A percentile compares a stretch with the other conserved stretches of the same genome.
phyloP scores from a whole-genome alignment of 2,888 invertebrate species.

The Erebia ligea region DNA sequence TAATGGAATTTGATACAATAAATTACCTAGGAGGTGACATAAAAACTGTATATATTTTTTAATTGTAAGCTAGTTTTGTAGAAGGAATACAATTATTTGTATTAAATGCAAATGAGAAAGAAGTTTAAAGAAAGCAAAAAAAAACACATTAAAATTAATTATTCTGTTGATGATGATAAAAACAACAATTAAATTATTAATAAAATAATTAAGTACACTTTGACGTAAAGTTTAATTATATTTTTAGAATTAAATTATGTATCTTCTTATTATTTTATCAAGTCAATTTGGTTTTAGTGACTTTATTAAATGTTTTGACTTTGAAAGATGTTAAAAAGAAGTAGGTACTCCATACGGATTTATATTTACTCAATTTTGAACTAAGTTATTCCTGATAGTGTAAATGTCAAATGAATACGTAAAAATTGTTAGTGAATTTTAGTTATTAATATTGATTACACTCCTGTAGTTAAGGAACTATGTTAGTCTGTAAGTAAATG shows the following conservation, averaged over 20 bases:
- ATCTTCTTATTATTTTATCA: no score
- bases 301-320: neutral
- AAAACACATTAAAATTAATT: neutral
- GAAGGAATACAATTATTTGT: neutral
- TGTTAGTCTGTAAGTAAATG: conserved; percentile 25
- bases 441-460: conserved; percentile 5
- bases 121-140: neutral
- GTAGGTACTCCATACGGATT: no score
- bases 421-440: conserved; percentile 11
- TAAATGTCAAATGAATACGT: conserved; percentile 1
- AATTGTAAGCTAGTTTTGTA: conserved; percentile 15
- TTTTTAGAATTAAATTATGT: no score
- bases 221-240: no score
- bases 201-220: neutral
- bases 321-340: neutral
- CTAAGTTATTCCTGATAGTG: neutral
- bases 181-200: neutral
- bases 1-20: conserved; percentile 21
- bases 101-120: neutral
- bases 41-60: conserved; percentile 32
- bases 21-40: conserved; percentile 38
- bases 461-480: conserved; percentile 31
- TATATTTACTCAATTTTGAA: no score
- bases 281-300: neutral
- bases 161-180: no score